phyloP scores from a whole-genome alignment of 2,797 vertebrate species.

The Siniperca scherzeri region DNA sequence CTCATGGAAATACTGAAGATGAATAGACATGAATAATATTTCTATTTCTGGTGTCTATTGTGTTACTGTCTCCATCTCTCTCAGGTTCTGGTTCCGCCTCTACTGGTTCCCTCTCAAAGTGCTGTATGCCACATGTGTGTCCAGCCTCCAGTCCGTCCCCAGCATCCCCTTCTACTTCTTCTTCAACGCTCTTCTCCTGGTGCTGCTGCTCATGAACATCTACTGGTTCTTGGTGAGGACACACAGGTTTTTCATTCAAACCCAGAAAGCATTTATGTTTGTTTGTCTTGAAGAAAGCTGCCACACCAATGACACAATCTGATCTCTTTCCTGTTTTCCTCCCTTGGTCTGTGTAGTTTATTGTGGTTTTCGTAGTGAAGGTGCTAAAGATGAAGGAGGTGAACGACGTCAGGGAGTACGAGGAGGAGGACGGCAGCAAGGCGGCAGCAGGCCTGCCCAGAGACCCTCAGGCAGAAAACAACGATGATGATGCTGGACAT shows the following conservation, averaged over 20 bases:
- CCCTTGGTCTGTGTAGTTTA: constrained; percentile 86
- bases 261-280: background rate
- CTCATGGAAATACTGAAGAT: background rate
- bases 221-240: constrained; percentile 98
- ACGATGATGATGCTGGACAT: constrained; percentile 76
- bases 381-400: constrained; percentile 93
- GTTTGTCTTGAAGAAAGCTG: background rate
- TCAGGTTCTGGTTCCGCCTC: constrained; percentile 98
- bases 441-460: constrained; percentile 49
- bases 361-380: constrained; percentile 92
- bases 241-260: background rate
- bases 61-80: background rate
- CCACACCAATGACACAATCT: background rate
- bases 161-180: constrained; percentile 98
- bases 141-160: constrained; percentile 90
- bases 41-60: background rate
- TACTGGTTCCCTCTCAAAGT: constrained; percentile 99
- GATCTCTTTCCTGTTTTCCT: background rate
- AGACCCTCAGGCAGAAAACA: constrained; percentile 44
- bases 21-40: background rate
- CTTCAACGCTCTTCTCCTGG: constrained; percentile 93
- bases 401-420: constrained; percentile 94
- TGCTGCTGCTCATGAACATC: constrained; percentile 95
- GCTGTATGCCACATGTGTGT: constrained; percentile 92
- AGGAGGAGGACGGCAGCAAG: constrained; percentile 83